These are phyloP conservation scores for Rhabdornis inornatus DNA, from an alignment of 2,113 vertebrate species.

Conservation along the genomic window DNA sequence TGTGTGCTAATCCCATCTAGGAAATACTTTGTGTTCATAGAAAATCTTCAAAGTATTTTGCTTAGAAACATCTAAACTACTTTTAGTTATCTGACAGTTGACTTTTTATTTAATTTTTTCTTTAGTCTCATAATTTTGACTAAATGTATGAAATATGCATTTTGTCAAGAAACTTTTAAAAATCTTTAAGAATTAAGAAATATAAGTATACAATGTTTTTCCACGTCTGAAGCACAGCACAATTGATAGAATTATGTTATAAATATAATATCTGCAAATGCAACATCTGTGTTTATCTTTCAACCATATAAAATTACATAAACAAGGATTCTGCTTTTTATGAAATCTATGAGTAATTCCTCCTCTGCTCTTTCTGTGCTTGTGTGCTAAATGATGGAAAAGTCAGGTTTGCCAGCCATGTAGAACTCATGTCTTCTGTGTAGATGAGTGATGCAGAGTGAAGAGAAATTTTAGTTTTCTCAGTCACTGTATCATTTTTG, in stretches of 20 bases:
- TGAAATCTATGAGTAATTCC: slow-evolving; percentile 50
- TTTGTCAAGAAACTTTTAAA: background rate
- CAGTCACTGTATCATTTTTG: background rate
- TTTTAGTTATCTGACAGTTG: background rate
- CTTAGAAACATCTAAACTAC: accelerated
- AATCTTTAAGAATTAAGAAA: background rate
- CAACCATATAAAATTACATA: slow-evolving; percentile 34
- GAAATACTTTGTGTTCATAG: background rate
- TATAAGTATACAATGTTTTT: background rate
- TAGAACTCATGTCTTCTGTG: background rate
- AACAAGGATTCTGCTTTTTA: slow-evolving; percentile 50
- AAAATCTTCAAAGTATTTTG: background rate
- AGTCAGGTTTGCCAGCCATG: background rate
- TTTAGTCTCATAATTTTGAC: background rate
- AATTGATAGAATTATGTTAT: slow-evolving; percentile 24
- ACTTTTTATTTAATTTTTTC: background rate
- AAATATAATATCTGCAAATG: slow-evolving; percentile 6
- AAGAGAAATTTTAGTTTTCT: background rate
- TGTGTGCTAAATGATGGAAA: background rate
- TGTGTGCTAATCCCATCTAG: background rate
- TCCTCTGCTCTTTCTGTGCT: slow-evolving; percentile 21
- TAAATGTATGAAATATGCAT: background rate
- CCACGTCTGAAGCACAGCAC: background rate
- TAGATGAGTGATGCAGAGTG: background rate
- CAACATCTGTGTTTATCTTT: slow-evolving; percentile 61